Evolutionary conservation across 2,113 vertebrate species (phyloP).

Genomic region (Ariopsis seemanni): DNA sequence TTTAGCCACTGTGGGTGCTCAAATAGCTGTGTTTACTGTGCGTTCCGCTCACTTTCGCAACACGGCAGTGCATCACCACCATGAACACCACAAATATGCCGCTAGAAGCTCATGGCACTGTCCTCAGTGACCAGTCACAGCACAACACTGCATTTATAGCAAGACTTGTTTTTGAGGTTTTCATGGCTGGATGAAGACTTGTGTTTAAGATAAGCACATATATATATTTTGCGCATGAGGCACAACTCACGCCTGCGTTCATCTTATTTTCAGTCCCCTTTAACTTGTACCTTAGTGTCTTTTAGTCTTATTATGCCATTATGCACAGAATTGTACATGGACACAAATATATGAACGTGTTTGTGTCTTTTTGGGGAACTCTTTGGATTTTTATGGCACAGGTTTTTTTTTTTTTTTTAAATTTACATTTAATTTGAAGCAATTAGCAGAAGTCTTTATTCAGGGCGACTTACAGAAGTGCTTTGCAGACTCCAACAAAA

Average conservation of each 20-base stretch:
- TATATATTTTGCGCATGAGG: background rate
- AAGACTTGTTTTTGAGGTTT: constrained; percentile 29
- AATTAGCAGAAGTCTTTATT: background rate
- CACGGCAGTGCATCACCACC: background rate
- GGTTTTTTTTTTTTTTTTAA: background rate
- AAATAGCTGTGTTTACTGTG: constrained; percentile 27
- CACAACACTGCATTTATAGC: constrained; percentile 24
- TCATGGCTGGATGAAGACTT: background rate
- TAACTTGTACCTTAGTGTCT: background rate
- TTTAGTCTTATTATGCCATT: background rate
- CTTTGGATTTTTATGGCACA: background rate
- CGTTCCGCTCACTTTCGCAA: constrained; percentile 17
- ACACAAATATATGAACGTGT: background rate
- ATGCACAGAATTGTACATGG: background rate
- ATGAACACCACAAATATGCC: constrained; percentile 38
- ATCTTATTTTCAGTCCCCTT: background rate
- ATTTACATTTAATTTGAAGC: background rate
- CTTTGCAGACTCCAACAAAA: background rate
- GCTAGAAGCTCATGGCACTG: constrained; percentile 19
- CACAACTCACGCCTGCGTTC: background rate
- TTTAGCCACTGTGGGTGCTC: background rate
- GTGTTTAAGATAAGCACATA: constrained; percentile 22
- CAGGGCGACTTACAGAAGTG: background rate
- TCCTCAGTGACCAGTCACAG: constrained; percentile 25
- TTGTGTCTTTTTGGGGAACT: background rate